Percentiles rank a stretch among this genome's conserved stretches.
Conservation (phyloP, 2,113 vertebrate genomes). For the Psophia crepitans region DNA sequence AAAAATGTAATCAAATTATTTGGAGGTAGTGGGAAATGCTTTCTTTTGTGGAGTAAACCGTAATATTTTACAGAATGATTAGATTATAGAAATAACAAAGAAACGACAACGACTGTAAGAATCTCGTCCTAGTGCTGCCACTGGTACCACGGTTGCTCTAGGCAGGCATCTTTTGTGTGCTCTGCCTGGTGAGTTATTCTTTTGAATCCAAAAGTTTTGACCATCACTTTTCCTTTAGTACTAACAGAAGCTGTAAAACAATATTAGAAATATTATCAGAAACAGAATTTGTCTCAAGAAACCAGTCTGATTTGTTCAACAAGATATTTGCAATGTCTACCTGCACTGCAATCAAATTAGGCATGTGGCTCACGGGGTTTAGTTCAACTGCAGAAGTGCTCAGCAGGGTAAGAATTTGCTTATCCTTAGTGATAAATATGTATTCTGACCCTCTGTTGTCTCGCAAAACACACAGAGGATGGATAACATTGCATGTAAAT, state of each 20-base stretch:
- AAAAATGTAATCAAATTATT: not conserved
- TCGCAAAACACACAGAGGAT: constrained; percentile 72
- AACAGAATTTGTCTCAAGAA: constrained; percentile 21
- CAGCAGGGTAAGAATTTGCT: constrained; percentile 72
- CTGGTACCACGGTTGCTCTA: not conserved
- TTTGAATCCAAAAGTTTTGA: not conserved
- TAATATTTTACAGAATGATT: not conserved
- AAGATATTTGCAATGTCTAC: not conserved
- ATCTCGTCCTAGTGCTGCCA: not conserved
- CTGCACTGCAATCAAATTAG: constrained; percentile 24
- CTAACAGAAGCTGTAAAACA: constrained; percentile 7
- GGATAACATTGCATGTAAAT: constrained; percentile 79
- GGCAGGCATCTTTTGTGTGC: not conserved
- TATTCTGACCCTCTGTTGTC: constrained; percentile 67
- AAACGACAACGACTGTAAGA: not conserved
- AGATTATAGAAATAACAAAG: not conserved
- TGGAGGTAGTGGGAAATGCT: not conserved
- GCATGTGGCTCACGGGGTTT: constrained; percentile 4
- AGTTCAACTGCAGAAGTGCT: constrained; percentile 33
- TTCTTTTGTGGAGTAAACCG: not conserved
- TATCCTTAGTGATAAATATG: constrained; percentile 76
- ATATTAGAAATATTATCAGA: not conserved
- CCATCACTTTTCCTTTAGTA: not conserved
- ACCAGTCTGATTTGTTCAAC: not conserved
- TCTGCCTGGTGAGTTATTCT: not conserved